Evolutionary conservation across 2,888 invertebrate genomes (phyloP), one percentile per base, ranked within the genome.

Genomic region (Plutella xylostella): DNA sequence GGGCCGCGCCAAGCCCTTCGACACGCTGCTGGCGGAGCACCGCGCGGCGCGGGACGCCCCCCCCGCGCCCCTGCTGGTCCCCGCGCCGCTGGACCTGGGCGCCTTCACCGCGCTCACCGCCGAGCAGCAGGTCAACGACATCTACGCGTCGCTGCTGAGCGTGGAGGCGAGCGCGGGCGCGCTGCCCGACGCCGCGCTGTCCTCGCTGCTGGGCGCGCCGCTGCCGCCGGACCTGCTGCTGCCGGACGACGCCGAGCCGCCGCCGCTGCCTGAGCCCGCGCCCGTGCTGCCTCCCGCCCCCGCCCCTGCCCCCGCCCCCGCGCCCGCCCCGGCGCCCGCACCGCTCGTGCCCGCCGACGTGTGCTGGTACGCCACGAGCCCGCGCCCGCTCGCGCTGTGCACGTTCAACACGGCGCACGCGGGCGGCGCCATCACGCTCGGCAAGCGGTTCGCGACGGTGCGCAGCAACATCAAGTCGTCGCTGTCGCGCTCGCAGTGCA

Each of bases 1-100:
- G 47, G 92, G 92, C 1, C 85, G 93, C 41, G 86, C 87, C 47
- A 90, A 91, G 69, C 85, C 89, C 17, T 92, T 92, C 72, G 92
- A 93, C 66, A 88, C 89, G 45, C 76, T 93, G 45, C 83, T 92
- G 50, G 88, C 89, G 30, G 92, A 92, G 58, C 92, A 92, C 60
- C 79, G 90, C 41, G 90, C 90, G 28, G 85, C 89, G 48, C 48
- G 61, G 63, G 45, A 47, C 54, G 52, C 61, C 40, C 60, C 62
- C 11, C 55, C 64, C 40, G 52, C 63, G 11, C 54, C 58, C 9
- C 69, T 69, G 55, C 74, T 77, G 61, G 77, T 72, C 67, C 71
- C 69, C 57, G 53, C 66, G n/a, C 51, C 69, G 21, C 53, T 79
- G 48, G 80, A 80, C 56, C 72, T 82, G 43, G 57, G 61, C 57